Conservation (phyloP, 1,140 invertebrate genomes). For the Ceratosolen fusciceps region DNA sequence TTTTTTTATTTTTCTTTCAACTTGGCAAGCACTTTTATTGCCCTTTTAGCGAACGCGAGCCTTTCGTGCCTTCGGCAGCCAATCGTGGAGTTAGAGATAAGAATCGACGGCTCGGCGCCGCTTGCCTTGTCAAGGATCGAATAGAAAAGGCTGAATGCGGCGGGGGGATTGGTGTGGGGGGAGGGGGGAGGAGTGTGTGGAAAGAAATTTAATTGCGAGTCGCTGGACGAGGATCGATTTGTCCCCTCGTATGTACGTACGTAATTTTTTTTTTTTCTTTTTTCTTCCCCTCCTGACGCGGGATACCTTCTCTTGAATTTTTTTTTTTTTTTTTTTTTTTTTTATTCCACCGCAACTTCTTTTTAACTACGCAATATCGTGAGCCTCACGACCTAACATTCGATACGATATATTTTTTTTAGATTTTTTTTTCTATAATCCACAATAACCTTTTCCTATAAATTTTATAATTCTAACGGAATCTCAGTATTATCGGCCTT, state of each 20-base stretch:
- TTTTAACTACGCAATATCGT: too few relatives aligned
- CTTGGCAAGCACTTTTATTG: not conserved
- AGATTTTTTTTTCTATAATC: too few relatives aligned
- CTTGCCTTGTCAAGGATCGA: not conserved
- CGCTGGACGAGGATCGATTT: constrained; percentile 65
- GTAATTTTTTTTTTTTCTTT: constrained; percentile 52
- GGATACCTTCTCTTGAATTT: not conserved
- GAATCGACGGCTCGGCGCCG: not conserved
- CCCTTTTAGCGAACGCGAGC: not conserved
- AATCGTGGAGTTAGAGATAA: constrained; percentile 54
- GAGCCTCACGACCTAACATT: too few relatives aligned
- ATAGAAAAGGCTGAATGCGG: too few relatives aligned
- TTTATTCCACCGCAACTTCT: too few relatives aligned
- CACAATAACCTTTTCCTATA: too few relatives aligned
- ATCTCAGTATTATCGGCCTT: too few relatives aligned
- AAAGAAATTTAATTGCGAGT: constrained; percentile 65
- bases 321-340: too few relatives aligned
- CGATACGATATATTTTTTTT: too few relatives aligned
- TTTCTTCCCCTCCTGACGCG: not conserved
- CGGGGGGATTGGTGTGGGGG: not conserved
- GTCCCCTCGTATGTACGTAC: constrained; percentile 58
- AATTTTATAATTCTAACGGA: too few relatives aligned
- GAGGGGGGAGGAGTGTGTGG: too few relatives aligned
- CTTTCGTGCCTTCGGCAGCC: constrained; percentile 50
- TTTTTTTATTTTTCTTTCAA: not conserved